Evolutionary conservation across 2,113 vertebrate genomes (phyloP).

Genomic region (Xiphophorus hellerii): DNA sequence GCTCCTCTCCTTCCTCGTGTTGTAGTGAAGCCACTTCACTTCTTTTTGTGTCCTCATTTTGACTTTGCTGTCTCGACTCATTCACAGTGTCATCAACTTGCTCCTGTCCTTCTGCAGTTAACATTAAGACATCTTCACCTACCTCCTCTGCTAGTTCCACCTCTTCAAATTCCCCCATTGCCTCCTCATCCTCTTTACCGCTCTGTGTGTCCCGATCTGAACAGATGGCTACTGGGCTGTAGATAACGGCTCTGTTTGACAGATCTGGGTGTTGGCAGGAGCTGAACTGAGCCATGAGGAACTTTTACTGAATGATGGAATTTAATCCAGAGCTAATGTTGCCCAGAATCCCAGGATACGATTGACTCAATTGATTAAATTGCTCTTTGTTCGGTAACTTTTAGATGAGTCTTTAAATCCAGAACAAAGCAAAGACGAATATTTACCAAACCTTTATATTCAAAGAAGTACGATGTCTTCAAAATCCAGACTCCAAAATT

Average conservation of each 20-base stretch:
- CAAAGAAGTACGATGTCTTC: neutral
- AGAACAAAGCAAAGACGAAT: too few species aligned
- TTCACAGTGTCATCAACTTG: neutral
- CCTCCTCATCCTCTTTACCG: constrained; percentile 33
- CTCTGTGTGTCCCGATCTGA: constrained; percentile 46
- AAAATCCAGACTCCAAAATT: neutral
- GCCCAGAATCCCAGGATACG: neutral
- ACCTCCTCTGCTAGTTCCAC: constrained; percentile 78
- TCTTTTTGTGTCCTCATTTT: constrained; percentile 29
- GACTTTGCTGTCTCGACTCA: constrained; percentile 14
- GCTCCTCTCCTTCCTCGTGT: constrained; percentile 26
- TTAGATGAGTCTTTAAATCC: too few species aligned
- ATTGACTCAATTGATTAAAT: too few species aligned
- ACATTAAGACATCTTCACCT: constrained; percentile 68
- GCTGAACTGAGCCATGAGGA: constrained; percentile 67
- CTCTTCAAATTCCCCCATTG: constrained; percentile 64
- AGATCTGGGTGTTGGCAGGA: constrained; percentile 46
- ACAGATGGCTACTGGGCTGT: constrained; percentile 26
- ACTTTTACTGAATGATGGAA: neutral
- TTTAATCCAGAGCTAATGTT: constrained; percentile 1
- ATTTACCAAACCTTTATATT: neutral
- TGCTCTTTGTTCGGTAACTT: neutral
- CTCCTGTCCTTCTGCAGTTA: constrained; percentile 20
- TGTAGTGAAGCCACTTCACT: neutral
- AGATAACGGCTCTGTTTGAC: constrained; percentile 45